A percentile compares a stretch with the other conserved stretches of the same genome.
Evolutionary conservation across 64 coral and sea anemone species (phyloP).

Genomic region (Cladopsammia gracilis): DNA sequence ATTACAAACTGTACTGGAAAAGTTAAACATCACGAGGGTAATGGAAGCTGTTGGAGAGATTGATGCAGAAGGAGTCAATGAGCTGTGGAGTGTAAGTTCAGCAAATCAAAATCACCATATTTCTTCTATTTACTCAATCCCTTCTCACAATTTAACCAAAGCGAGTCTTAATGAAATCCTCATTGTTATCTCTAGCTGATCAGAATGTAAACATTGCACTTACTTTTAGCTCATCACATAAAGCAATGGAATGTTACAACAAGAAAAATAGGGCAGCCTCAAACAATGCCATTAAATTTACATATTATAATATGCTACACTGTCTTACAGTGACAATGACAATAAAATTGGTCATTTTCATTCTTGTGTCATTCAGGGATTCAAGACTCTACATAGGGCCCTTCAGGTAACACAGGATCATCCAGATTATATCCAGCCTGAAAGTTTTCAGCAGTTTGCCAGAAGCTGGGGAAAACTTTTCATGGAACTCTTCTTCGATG

Average conservation of each 20-base stretch:
- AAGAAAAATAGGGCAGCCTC: too few relatives aligned
- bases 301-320: too few relatives aligned
- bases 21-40: not conserved
- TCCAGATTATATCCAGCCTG: not conserved
- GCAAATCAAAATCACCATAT: too few relatives aligned
- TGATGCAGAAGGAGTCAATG: slow-evolving; percentile 8
- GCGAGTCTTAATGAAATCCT: too few relatives aligned
- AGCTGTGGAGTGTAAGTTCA: slow-evolving; percentile 14
- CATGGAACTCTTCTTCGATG: slow-evolving; percentile 32
- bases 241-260: too few relatives aligned
- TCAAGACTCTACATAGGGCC: slow-evolving; percentile 57
- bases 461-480: slow-evolving; percentile 32
- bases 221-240: too few relatives aligned
- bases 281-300: too few relatives aligned
- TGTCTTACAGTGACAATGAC: too few relatives aligned
- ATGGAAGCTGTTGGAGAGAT: not conserved
- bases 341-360: not conserved
- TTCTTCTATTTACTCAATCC: not conserved
- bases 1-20: slow-evolving; percentile 1
- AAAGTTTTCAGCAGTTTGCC: slow-evolving; percentile 2
- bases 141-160: not conserved
- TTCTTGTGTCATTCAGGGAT: slow-evolving; percentile 40
- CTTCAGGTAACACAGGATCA: slow-evolving; percentile 45
- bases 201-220: too few relatives aligned
- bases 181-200: too few relatives aligned